Evolutionary conservation across 1,140 invertebrate genomes (phyloP), one percentile per base, ranked within the genome.

Genomic region (Temnothorax curvispinosus): DNA sequence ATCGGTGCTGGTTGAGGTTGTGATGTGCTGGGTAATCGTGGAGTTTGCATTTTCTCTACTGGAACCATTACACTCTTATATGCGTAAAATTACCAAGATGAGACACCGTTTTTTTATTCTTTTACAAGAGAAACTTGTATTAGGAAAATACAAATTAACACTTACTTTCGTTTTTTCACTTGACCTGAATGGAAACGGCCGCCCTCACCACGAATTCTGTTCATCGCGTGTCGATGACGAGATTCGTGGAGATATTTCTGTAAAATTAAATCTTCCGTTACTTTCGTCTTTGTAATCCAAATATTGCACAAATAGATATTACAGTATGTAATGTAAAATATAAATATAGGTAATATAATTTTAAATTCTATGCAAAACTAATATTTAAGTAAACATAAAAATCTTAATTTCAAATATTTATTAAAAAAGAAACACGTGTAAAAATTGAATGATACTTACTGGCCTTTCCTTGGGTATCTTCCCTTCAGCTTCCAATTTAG

Each of bases 171-270:
- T 92, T 97, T 97, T 88, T 97, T 97, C 1, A 96, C 96, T 86
- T 96, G 96, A 38, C 97, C 97, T 32, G 98, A 98, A 94, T 99
- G 98, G 92, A 99, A 99, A 81, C 99, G 96, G 1, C 99, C 99
- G 69, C 99, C 99, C 96, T 99, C 98, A 7, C 99, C 99, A 82
- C 99, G 96, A 91, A 99, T 98, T 93, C 99, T 96, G 94, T 99
- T 99, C 98, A 99, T 99, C 0, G 99, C 99, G 94, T 99, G 99
- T 91, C 98, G 96, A 96, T 99, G 99, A 81, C 99, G 96, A 11
- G 99, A 99, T 96, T 99, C 99, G 92, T 99, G 99, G n/a, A 99
- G 96, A 94, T 99, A 99, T 98, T 99, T 99, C 97, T 99, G 94
- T 52, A 97, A 96, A 9, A 89, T 92, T 50, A 50, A 58, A 32